Conservation (phyloP, 2,888 invertebrate genomes). For the Macrophya alboannulata region DNA sequence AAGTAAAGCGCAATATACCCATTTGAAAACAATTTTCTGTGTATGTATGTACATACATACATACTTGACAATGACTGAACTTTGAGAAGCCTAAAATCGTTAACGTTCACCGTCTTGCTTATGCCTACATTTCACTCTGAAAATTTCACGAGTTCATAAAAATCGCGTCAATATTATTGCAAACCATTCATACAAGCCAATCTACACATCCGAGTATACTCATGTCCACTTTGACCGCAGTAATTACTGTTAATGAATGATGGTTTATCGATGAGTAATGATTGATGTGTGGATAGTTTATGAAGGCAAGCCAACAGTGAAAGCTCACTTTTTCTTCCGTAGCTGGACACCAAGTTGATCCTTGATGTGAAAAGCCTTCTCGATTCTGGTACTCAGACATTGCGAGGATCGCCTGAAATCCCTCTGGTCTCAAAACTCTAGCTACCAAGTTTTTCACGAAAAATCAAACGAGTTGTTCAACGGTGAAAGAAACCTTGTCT, state of each 20-base stretch:
- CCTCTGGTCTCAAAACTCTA: not conserved
- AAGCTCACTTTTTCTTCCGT: constrained; percentile 7
- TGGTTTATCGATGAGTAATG: too few species aligned
- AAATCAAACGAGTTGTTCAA: not conserved
- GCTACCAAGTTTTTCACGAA: not conserved
- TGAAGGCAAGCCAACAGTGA: not conserved
- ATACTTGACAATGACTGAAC: not conserved
- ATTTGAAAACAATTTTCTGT: not conserved
- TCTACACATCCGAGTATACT: not conserved
- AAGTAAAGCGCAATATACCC: not conserved
- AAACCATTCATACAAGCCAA: not conserved
- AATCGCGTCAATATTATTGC: not conserved
- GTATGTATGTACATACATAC: not conserved
- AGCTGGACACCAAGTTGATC: constrained; percentile 12
- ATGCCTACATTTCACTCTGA: not conserved
- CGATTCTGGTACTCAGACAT: constrained; percentile 11
- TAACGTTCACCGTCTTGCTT: not conserved
- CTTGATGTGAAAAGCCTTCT: constrained; percentile 1
- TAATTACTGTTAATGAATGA: too few species aligned
- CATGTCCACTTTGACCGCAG: too few species aligned
- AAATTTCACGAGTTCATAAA: not conserved
- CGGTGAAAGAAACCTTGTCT: not conserved
- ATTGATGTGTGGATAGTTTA: not conserved
- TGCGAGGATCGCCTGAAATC: not conserved
- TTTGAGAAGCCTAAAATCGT: not conserved